phyloP scores from a whole-genome alignment of 2,797 vertebrate species.

The Pseudochirops cupreus region DNA sequence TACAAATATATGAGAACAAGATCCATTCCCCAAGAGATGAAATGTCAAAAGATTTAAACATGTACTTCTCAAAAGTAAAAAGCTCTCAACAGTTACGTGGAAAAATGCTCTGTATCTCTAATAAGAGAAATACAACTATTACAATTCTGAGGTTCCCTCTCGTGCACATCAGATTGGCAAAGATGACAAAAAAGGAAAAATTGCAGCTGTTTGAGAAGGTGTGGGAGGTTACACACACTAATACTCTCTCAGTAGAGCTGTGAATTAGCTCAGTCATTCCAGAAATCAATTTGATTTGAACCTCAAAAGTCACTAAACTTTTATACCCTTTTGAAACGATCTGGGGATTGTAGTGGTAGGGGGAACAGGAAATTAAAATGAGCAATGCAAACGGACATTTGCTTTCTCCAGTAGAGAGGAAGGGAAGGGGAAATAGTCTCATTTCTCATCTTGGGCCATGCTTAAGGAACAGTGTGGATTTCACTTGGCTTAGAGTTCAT shows the following conservation, averaged over 20 bases:
- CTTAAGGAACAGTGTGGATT: not conserved
- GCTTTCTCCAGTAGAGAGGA: not conserved
- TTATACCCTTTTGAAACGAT: not conserved
- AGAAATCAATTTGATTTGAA: not conserved
- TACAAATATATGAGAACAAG: not conserved
- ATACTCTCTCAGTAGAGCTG: not conserved
- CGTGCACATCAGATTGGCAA: not conserved
- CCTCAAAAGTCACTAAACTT: not conserved
- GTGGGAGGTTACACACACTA: not conserved
- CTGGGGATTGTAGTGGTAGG: not conserved
- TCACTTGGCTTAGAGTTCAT: not conserved
- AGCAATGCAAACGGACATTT: not conserved
- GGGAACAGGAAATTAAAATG: not conserved
- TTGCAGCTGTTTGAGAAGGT: not conserved
- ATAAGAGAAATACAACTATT: not conserved
- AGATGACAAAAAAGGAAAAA: not conserved
- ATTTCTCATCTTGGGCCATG: not conserved
- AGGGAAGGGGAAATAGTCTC: not conserved
- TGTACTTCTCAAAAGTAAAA: not conserved
- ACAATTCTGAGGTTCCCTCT: not conserved
- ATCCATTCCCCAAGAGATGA: not conserved
- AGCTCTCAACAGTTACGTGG: not conserved
- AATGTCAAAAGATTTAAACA: not conserved
- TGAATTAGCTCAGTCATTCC: not conserved
- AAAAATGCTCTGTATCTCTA: not conserved